These are phyloP conservation scores for Drosophila teissieri DNA, from an alignment of 1,140 invertebrate species.

Conservation along the genomic window DNA sequence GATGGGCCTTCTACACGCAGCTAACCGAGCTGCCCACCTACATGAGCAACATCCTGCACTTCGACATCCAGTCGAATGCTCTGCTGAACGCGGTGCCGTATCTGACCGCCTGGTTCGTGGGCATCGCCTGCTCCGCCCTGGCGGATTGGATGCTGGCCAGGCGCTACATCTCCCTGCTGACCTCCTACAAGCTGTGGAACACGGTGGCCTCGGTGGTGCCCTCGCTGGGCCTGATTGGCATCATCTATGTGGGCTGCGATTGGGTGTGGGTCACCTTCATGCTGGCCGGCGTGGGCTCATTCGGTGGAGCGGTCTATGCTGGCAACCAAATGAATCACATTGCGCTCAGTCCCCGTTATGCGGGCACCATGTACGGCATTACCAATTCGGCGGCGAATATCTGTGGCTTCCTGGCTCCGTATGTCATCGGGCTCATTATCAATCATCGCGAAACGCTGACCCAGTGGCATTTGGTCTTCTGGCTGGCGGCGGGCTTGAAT, in stretches of 20 bases:
- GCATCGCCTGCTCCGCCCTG: slow-evolving; percentile 88
- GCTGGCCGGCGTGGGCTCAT: slow-evolving; percentile 89
- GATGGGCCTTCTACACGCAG: slow-evolving; percentile 98
- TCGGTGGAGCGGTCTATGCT: slow-evolving; percentile 90
- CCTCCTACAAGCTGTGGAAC: slow-evolving; percentile 91
- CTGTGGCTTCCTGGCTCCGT: slow-evolving; percentile 94
- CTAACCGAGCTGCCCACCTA: slow-evolving; percentile 97
- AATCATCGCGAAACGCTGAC: slow-evolving; percentile 91
- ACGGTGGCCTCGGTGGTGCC: slow-evolving; percentile 90
- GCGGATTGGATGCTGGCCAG: slow-evolving; percentile 89
- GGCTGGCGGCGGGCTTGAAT: slow-evolving; percentile 92
- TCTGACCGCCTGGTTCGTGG: slow-evolving; percentile 89
- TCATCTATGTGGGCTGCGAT: slow-evolving; percentile 92
- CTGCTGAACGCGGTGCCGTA: slow-evolving; percentile 93
- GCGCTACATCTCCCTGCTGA: slow-evolving; percentile 87
- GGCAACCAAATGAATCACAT: slow-evolving; percentile 95
- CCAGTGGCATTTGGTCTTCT: slow-evolving; percentile 95
- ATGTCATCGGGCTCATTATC: slow-evolving; percentile 90
- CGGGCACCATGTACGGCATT: slow-evolving; percentile 94
- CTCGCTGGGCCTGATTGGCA: slow-evolving; percentile 90
- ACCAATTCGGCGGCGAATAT: slow-evolving; percentile 94
- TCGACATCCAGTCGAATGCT: slow-evolving; percentile 93
- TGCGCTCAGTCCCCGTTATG: slow-evolving; percentile 92
- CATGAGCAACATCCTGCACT: slow-evolving; percentile 96
- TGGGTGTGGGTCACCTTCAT: slow-evolving; percentile 89